These are phyloP conservation scores for Lomographa bimaculata DNA, from an alignment of 2,888 invertebrate species.

Conservation along the genomic window DNA sequence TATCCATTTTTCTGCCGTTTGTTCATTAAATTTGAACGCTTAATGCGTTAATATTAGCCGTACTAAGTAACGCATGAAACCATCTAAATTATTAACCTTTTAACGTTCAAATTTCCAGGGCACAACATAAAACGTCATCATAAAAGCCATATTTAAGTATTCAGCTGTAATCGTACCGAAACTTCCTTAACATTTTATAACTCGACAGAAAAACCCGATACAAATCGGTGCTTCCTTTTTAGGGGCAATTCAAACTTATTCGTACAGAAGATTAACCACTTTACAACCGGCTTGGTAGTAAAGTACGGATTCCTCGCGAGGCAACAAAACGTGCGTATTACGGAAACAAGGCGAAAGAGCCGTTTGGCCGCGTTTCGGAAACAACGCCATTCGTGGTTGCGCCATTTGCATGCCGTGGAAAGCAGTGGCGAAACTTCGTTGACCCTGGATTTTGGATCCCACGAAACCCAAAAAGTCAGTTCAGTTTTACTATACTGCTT, in stretches of 20 bases:
- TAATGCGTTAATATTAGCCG: too few species aligned
- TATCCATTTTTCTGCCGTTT: too few species aligned
- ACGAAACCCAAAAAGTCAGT: too few species aligned
- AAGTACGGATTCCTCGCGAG: slow-evolving; percentile 10
- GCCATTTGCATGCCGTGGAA: slow-evolving; percentile 44
- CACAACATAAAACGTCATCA: too few species aligned
- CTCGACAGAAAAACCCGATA: slow-evolving; percentile 18
- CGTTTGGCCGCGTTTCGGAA: slow-evolving; percentile 29
- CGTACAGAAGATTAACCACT: slow-evolving; percentile 22
- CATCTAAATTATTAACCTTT: too few species aligned
- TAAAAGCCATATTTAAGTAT: too few species aligned
- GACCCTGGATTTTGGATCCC: neutral
- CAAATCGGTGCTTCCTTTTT: slow-evolving; percentile 21
- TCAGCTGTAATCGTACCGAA: slow-evolving; percentile 11
- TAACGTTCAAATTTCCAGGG: too few species aligned
- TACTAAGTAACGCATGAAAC: too few species aligned
- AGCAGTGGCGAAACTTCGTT: neutral
- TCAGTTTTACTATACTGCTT: too few species aligned
- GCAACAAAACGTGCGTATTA: slow-evolving; percentile 18
- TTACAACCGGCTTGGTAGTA: slow-evolving; percentile 17
- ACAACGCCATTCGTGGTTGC: slow-evolving; percentile 46
- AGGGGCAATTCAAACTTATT: slow-evolving; percentile 20
- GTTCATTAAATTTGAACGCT: too few species aligned
- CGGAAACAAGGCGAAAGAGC: slow-evolving; percentile 20
- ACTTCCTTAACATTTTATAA: slow-evolving; percentile 16